Evolutionary conservation across 2,888 invertebrate genomes (phyloP), one percentile per base, ranked within the genome.

Genomic region (Yponomeuta plumbellus): DNA sequence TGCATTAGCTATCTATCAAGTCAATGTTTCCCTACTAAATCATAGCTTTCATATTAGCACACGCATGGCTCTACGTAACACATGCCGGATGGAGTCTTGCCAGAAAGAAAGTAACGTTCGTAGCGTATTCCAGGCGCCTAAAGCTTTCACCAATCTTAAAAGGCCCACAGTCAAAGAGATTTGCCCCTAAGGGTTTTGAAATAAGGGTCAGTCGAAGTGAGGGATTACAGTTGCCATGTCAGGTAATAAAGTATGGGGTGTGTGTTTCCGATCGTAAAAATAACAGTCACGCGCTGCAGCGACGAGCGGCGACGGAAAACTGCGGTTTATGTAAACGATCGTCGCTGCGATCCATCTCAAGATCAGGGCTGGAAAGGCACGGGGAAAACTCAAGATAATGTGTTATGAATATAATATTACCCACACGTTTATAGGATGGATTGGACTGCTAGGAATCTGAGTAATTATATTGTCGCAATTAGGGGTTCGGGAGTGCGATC

Each of bases 221-320:
- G 23, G 23, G 59, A 21, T 59, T 59, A 23, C 17, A 0, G 23
- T 21, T 59, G 59, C 5, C 22, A 20, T 10, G 59, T 21, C 22
- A 8, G 21, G 68, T 68, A 68, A 71, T 81, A 81, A 81, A 80
- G 74, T 72, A 70, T 66, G 67, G 67, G 44, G 44, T 52, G 70
- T 74, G 74, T 73, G 73, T 74, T 80, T 79, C 77, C 78, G 76
- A 74, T 76, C 75, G 80, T 81, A 81, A 81, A 82, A 80, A 77
- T 78, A 78, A 76, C 76, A 78, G 77, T 74, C 78, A 76, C 74
- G 72, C 72, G 70, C 67, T 66, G 11, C n/a, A 57, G 57, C 57
- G 57, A 57, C 65, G 66, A 64, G 66, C 67, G 67, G 67, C 70
- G 70, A 68, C 69, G 66, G 68, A 67, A 68, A 67, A 69, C 69